These are phyloP conservation scores for Hyperoodon ampullatus DNA, from an alignment of 2,113 vertebrate species.

Conservation along the genomic window DNA sequence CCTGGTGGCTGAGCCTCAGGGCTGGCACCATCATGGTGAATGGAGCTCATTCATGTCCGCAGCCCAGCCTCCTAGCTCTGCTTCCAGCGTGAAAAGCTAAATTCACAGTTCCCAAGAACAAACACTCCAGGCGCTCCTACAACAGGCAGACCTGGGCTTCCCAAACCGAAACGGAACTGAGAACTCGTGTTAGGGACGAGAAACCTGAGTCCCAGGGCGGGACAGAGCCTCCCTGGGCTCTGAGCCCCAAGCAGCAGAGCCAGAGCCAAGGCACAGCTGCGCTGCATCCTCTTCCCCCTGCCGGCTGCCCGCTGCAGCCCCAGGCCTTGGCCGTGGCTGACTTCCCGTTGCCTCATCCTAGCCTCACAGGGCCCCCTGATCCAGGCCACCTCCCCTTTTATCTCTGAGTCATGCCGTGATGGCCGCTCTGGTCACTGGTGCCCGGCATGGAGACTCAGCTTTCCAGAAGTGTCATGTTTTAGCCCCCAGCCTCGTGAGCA, in stretches of 20 bases:
- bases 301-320: not conserved
- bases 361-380: not conserved
- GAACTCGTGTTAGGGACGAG: not conserved
- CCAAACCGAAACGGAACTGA: not conserved
- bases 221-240: not conserved
- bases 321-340: not conserved
- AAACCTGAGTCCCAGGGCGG: not conserved
- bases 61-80: not conserved
- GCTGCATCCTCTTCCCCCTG: not conserved
- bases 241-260: not conserved
- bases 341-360: too few species aligned
- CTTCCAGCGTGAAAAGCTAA: not conserved
- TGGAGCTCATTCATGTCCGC: conserved; percentile 3
- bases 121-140: not conserved
- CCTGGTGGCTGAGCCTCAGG: not conserved
- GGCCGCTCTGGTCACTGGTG: not conserved
- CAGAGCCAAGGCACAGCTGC: accelerated
- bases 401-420: not conserved
- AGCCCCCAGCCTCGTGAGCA: not conserved
- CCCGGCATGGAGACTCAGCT: not conserved
- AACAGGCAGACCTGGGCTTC: not conserved
- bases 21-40: not conserved
- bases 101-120: not conserved
- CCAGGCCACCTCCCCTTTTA: not conserved
- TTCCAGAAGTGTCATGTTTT: not conserved